Conservation (phyloP, 2,113 vertebrate genomes). For the Cichladusa arquata region DNA sequence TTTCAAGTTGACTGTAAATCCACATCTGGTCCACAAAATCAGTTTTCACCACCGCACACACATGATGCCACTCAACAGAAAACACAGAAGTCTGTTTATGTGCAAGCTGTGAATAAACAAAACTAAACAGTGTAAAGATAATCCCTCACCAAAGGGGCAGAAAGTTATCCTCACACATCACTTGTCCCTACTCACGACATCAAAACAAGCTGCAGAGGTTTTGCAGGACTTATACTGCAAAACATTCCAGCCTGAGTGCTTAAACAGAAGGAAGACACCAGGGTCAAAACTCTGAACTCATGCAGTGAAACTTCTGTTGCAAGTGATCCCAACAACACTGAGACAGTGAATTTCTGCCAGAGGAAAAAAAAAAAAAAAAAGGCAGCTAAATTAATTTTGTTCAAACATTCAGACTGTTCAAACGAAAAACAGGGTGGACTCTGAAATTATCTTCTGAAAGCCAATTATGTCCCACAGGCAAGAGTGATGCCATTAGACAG, state of each 20-base stretch:
- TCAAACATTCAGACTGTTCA: constrained; percentile 21
- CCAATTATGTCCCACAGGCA: constrained; percentile 55
- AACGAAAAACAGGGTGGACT: constrained; percentile 48
- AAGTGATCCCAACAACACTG: neutral
- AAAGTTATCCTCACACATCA: neutral
- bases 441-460: constrained; percentile 48
- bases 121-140: neutral
- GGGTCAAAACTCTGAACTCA: constrained; percentile 12
- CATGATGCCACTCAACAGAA: constrained; percentile 27
- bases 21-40: constrained; percentile 37
- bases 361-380: neutral
- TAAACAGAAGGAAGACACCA: neutral
- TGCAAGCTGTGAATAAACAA: neutral
- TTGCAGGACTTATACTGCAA: neutral
- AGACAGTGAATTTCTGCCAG: constrained; percentile 29
- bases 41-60: neutral
- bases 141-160: neutral
- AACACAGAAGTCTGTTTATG: neutral
- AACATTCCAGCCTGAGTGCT: neutral
- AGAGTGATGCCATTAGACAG: constrained; percentile 53
- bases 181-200: neutral
- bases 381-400: neutral
- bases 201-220: neutral
- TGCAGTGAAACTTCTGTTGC: constrained; percentile 26
- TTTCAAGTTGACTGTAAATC: constrained; percentile 44